These are phyloP conservation scores for Athetis lepigone DNA, from an alignment of 2,888 invertebrate species.

Conservation along the genomic window DNA sequence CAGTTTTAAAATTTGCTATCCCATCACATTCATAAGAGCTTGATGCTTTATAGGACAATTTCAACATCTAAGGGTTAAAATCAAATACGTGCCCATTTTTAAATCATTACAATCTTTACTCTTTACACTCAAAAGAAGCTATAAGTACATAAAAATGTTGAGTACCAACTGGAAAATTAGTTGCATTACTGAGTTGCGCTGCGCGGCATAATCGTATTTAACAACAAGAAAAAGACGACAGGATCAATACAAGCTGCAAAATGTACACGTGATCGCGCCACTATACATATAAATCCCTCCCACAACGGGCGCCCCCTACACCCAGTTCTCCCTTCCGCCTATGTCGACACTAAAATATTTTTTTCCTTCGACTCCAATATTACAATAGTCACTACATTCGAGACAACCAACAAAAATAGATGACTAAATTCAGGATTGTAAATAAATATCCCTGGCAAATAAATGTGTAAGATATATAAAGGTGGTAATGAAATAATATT, in stretches of 20 bases:
- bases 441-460: constrained; percentile 6
- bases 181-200: constrained; percentile 25
- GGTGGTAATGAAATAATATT: constrained; percentile 60
- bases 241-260: constrained; percentile 90
- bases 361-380: constrained; percentile 73
- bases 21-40: not conserved
- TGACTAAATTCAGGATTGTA: not conserved
- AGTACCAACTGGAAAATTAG: constrained; percentile 5
- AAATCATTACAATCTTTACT: not conserved
- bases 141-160: not conserved
- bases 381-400: constrained; percentile 35
- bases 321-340: constrained; percentile 80
- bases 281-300: constrained; percentile 88
- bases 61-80: not conserved
- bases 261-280: constrained; percentile 90
- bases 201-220: constrained; percentile 60
- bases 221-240: constrained; percentile 74
- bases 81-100: not conserved
- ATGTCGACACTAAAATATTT: constrained; percentile 85
- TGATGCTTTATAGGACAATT: too few relatives aligned
- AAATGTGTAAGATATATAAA: constrained; percentile 17
- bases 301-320: constrained; percentile 85
- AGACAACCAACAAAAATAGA: not conserved
- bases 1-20: not conserved
- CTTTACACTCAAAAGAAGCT: not conserved